Conservation (phyloP, 1,140 invertebrate species). For the Tetramorium parvispinum region DNA sequence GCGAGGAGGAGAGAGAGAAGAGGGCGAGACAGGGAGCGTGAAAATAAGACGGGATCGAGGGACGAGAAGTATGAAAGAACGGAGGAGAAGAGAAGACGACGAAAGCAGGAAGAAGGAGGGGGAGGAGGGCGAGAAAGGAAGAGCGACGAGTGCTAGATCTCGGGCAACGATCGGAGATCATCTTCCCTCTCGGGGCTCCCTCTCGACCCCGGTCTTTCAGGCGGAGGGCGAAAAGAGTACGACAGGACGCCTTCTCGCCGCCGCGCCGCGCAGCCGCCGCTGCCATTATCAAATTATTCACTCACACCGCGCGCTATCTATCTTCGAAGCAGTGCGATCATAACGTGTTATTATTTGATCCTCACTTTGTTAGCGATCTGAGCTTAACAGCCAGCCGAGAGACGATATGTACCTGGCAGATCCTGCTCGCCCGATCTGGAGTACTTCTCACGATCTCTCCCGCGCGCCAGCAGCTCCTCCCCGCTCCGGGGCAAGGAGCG, state of each 20-base stretch:
- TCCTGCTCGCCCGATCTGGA: constrained; percentile 80
- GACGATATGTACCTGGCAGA: constrained; percentile 73
- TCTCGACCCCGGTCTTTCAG: constrained; percentile 58
- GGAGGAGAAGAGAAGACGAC: neutral
- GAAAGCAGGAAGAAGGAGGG: constrained; percentile 7
- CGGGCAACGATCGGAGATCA: constrained; percentile 79
- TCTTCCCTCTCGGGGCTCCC: constrained; percentile 65
- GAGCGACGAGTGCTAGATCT: constrained; percentile 79
- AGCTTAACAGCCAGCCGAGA: constrained; percentile 77
- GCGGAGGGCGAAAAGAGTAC: constrained; percentile 66
- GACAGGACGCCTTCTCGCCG: constrained; percentile 64
- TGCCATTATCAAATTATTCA: constrained; percentile 85
- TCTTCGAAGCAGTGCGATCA: constrained; percentile 81
- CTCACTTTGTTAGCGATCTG: constrained; percentile 85
- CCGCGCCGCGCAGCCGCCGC: constrained; percentile 47
- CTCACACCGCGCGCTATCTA: constrained; percentile 84
- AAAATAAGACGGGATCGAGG: constrained; percentile 45
- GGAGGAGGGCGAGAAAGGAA: constrained; percentile 7
- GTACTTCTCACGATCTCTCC: constrained; percentile 80
- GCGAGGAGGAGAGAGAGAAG: neutral
- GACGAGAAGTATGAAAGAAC: constrained; percentile 2
- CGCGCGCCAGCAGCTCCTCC: constrained; percentile 44
- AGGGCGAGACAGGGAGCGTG: constrained; percentile 39
- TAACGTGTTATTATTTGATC: constrained; percentile 86
- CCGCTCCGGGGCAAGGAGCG: neutral